Base-by-base conservation (phyloP, 2,888 invertebrate species). In the Erebia ligea region DNA sequence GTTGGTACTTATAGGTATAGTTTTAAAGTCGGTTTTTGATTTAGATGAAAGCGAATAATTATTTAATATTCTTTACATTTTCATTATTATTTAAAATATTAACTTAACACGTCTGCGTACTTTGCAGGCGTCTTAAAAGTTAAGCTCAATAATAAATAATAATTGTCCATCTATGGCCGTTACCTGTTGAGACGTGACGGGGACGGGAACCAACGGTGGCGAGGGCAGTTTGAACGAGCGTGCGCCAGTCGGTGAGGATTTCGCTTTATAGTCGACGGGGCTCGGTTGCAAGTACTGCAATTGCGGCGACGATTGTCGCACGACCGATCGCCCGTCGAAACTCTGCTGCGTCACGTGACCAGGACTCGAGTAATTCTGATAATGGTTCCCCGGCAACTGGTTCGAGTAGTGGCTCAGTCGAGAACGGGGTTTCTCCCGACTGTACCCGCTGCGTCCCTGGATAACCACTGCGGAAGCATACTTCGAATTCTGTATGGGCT, bases 181-280 rank as follows among this genome's bases (percentile, higher is more conserved):
- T 75, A 91, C 92, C 87, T 91, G 92, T 48, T 87, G 85, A 52
- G 89, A 74, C 2, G 83, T 73, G 15, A 81, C 82, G 0, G 89
- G 82, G 15, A 81, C 82, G 0, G 89, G 82, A 70, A 84, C 86
- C 0, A 89, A 79, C 0, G 93, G 92, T 61, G 93, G 93, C 13
- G 93, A 93, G 42, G 94, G 94, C 82, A 94, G 84, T 78, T 94
- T 94, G 78, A 94, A 94, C 40, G 91, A 82, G 57, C 89, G 85
- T 63, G 76, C 21, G 77, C 67, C 25, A 76, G 70, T 69, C 45
- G 82, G 74, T 21, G 76, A 75, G 9, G 84, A 67, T 77, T 91
- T 89, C 40, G 81, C 76, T 76, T 92, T 92, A 80, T 88, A 92
- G 63, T 90, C 90, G 19, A 79, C 79, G 1, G 82, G 68, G 61